Percentiles rank a stretch among this genome's conserved stretches.
Conservation (phyloP, 2,888 invertebrate genomes). For the Drosophila vallismaia region DNA sequence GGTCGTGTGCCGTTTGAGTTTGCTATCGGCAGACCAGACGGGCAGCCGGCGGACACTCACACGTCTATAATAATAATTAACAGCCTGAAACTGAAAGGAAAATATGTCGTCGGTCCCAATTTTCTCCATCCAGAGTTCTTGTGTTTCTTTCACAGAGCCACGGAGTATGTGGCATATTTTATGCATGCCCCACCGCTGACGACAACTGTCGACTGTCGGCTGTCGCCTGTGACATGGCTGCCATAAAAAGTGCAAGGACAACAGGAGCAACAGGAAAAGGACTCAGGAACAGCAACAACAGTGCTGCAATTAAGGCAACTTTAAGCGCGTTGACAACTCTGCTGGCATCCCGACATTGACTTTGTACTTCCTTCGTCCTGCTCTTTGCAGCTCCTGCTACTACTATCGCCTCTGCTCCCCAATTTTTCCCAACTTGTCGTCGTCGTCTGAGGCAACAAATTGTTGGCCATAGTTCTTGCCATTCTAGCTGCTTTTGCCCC, state of each 20-base stretch:
- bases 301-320: slow-evolving; percentile 74
- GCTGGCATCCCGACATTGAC: slow-evolving; percentile 66
- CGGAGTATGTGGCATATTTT: slow-evolving; percentile 75
- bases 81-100: slow-evolving; percentile 73
- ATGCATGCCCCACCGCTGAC: slow-evolving; percentile 69
- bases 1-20: slow-evolving; percentile 37
- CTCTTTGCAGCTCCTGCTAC: slow-evolving; percentile 1
- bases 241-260: slow-evolving; percentile 56
- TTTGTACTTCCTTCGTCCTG: slow-evolving; percentile 46
- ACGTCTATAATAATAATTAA: slow-evolving; percentile 82
- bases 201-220: slow-evolving; percentile 43
- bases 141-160: slow-evolving; percentile 34
- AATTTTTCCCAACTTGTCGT: neutral
- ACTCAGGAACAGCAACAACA: slow-evolving; percentile 33
- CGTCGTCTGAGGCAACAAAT: slow-evolving; percentile 58
- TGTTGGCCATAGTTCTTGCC: slow-evolving; percentile 64
- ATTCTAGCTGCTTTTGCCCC: slow-evolving; percentile 46
- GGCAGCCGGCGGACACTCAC: slow-evolving; percentile 58
- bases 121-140: slow-evolving; percentile 5
- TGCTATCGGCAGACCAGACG: slow-evolving; percentile 48
- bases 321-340: slow-evolving; percentile 75
- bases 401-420: neutral
- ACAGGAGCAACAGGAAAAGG: slow-evolving; percentile 24
- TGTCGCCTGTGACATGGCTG: slow-evolving; percentile 58
- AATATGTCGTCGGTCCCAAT: slow-evolving; percentile 46